Conservation (phyloP, 2,797 vertebrate species). For the Premnoplex brunnescens region DNA sequence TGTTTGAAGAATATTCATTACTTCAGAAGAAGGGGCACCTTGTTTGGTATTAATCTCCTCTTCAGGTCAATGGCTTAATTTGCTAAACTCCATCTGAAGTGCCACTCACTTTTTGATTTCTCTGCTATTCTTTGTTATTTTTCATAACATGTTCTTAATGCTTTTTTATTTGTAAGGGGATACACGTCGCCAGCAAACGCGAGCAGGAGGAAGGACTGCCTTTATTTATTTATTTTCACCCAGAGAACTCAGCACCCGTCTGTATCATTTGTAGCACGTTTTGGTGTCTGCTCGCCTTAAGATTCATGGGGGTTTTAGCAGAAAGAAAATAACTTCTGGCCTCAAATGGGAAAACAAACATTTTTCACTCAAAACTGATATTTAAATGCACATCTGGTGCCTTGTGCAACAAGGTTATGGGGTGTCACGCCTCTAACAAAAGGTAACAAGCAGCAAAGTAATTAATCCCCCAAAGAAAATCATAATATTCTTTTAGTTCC, state of each 20-base stretch:
- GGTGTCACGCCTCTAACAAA: constrained; percentile 29
- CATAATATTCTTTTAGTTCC: constrained; percentile 25
- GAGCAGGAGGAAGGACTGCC: background rate
- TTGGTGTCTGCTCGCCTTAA: background rate
- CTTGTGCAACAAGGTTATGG: background rate
- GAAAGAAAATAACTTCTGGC: background rate
- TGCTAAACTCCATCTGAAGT: constrained; percentile 90
- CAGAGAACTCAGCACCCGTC: background rate
- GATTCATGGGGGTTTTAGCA: background rate
- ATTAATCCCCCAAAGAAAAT: constrained; percentile 53
- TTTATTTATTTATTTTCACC: constrained; percentile 18
- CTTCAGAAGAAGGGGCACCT: constrained; percentile 93
- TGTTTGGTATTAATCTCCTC: constrained; percentile 95
- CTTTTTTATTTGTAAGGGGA: constrained; percentile 78
- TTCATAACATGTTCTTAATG: constrained; percentile 82
- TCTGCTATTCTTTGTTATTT: constrained; percentile 81
- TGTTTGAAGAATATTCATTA: constrained; percentile 94
- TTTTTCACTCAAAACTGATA: background rate
- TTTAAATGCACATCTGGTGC: background rate
- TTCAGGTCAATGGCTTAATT: constrained; percentile 96
- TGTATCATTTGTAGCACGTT: background rate
- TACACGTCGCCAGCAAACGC: constrained; percentile 76
- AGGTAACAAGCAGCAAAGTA: constrained; percentile 34
- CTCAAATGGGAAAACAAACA: background rate
- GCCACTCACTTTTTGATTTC: constrained; percentile 79